Base-by-base conservation (phyloP, 1,140 invertebrate genomes). In the Thaumetopoea pityocampa region DNA sequence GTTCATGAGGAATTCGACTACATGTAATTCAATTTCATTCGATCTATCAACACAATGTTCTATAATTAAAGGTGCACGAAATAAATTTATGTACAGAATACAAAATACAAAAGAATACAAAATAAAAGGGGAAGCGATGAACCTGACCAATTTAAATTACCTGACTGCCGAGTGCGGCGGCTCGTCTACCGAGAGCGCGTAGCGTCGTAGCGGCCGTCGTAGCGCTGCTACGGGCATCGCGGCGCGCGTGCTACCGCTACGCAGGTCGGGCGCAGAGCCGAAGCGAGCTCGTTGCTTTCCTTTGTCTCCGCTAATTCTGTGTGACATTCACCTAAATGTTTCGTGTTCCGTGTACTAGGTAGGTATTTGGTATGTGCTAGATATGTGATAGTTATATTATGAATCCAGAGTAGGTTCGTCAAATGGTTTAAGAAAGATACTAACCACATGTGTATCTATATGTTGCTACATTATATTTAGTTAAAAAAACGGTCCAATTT, bases 111-210 rank as follows among this genome's bases (percentile, higher is more conserved):
- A 36, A 30, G n/a, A 44, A 45, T 26, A 46, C 27, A 14, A 19
- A 24, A 22, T 3, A 12, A 5, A 11, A 32, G 35, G 19, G 33
- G 5, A 26, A 32, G 34, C 20, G 19, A 16, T 8, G 10, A 43
- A 37, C 5, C 27, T 26, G 17, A 33, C 16, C 19, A 8, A 14
- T 14, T 16, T 26, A 5, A 9, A 5, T 47, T 77, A 83, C 78
- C 78, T 81, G 51, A 77, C 67, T 2, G 76, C 74, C 8, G 74
- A 80, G 3, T 71, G 81, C 67, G 60, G 81, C 48, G 38, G 88
- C 70, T 90, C 89, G 58, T 92, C 91, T 35, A 92, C 89, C 7
- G 90, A 92, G 11, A 92, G 77, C 6, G 91, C 90, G 66, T 92
- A 90, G 55, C 90, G 86, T 16, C 89, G 71, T 15, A 90, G 76